Evolutionary conservation across 2,888 invertebrate species (phyloP).

Genomic region (Morpho deidamia): DNA sequence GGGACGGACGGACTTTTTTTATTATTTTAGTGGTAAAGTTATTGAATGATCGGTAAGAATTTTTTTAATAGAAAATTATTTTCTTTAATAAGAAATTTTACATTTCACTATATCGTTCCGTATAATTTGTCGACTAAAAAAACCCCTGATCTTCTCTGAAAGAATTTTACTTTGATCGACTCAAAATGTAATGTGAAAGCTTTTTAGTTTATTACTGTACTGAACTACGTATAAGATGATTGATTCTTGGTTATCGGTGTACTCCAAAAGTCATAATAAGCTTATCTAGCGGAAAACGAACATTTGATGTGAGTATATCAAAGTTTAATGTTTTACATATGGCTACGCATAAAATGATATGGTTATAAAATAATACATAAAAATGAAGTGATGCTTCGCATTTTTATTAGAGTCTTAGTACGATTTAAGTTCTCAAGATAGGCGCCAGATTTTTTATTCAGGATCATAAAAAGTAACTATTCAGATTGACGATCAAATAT

Average conservation of each 20-base stretch:
- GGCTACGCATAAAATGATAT: neutral
- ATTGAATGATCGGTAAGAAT: no score
- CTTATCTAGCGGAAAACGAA: neutral
- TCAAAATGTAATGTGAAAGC: constrained; percentile 10
- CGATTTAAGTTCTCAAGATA: constrained; percentile 15
- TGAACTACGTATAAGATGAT: neutral
- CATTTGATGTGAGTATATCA: neutral
- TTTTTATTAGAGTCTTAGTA: constrained; percentile 25
- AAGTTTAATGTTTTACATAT: neutral
- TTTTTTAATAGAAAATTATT: no score
- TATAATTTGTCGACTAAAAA: no score
- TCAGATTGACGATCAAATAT: neutral
- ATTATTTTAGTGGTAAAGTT: no score
- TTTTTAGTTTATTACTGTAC: constrained; percentile 13
- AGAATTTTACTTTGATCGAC: constrained; percentile 2
- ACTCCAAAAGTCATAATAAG: neutral
- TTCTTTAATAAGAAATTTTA: no score
- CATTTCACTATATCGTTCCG: no score
- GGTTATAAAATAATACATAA: constrained; percentile 20
- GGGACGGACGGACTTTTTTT: no score
- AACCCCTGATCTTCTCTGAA: no score
- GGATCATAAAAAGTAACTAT: neutral
- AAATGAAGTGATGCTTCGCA: constrained; percentile 22
- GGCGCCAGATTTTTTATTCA: neutral
- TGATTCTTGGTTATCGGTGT: neutral